phyloP scores from a whole-genome alignment of 2,888 invertebrate species.

The Trachelus iudaicus region DNA sequence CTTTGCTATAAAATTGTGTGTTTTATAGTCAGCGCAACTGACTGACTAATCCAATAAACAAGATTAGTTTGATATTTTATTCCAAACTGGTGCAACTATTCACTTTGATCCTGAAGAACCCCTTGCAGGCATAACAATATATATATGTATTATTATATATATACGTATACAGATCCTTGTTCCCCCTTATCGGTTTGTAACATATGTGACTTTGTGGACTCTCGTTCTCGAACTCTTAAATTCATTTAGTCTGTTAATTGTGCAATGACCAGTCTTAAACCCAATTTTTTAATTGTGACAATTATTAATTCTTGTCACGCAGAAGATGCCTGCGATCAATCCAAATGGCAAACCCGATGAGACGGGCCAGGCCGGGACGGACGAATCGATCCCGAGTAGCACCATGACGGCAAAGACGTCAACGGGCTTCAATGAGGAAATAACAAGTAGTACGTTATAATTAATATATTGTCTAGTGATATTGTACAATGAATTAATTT shows the following conservation, averaged over 20 bases:
- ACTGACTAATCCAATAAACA: no score
- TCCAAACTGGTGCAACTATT: no score
- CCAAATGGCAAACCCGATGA: conserved; percentile 29
- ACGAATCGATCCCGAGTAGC: neutral
- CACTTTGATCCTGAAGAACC: no score
- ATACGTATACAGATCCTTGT: neutral
- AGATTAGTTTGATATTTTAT: no score
- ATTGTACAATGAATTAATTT: neutral
- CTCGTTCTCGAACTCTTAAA: neutral
- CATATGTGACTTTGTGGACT: neutral
- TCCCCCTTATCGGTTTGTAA: neutral
- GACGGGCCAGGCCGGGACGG: conserved; percentile 9
- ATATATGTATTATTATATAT: neutral
- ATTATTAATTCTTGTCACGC: neutral
- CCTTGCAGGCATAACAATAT: no score
- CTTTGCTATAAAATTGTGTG: no score
- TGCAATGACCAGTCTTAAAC: neutral
- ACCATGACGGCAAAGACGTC: neutral
- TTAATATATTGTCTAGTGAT: neutral
- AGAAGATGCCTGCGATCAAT: conserved; percentile 57
- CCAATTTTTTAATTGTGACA: neutral
- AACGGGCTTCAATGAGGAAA: neutral
- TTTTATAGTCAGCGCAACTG: no score
- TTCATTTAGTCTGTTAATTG: neutral
- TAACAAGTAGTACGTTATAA: neutral